Conservation (phyloP, 2,888 invertebrate species). For the Germaria angustata region DNA sequence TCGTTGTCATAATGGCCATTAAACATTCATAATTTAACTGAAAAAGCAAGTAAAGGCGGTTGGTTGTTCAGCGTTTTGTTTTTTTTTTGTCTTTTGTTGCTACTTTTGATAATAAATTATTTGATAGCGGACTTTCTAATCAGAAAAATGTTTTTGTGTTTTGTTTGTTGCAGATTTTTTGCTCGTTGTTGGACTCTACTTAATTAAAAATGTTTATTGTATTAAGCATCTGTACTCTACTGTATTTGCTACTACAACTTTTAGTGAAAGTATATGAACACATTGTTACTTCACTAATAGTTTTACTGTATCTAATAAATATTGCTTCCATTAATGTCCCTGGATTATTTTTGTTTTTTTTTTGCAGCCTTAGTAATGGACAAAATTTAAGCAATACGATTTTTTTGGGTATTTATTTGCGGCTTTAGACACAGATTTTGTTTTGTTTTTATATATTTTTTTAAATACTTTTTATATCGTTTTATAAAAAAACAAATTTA, state of each 20-base stretch:
- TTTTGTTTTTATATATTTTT: no score
- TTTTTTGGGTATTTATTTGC: no score
- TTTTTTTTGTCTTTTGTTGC: not conserved
- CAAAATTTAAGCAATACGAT: not conserved
- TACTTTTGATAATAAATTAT: conserved; percentile 48
- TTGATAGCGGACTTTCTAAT: conserved; percentile 62
- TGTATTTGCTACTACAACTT: not conserved
- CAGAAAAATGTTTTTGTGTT: conserved; percentile 32
- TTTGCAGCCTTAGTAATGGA: not conserved
- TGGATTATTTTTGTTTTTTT: not conserved
- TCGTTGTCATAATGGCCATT: conserved; percentile 30
- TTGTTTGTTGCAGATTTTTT: not conserved
- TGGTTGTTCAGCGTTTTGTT: conserved; percentile 32
- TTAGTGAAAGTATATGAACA: not conserved
- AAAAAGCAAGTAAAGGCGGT: not conserved
- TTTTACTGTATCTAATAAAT: conserved; percentile 7
- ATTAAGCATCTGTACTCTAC: conserved; percentile 22
- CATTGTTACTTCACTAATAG: not conserved
- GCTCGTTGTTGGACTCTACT: conserved; percentile 72
- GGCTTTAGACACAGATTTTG: no score
- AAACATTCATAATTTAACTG: conserved; percentile 26
- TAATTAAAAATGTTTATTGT: conserved; percentile 74
- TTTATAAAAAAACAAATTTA: no score
- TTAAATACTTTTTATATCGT: no score
- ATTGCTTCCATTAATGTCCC: not conserved